A percentile compares a stretch with the other conserved stretches of the same genome.
phyloP scores from a whole-genome alignment of 2,888 invertebrate genomes.

The Sarcophaga caerulescens region DNA sequence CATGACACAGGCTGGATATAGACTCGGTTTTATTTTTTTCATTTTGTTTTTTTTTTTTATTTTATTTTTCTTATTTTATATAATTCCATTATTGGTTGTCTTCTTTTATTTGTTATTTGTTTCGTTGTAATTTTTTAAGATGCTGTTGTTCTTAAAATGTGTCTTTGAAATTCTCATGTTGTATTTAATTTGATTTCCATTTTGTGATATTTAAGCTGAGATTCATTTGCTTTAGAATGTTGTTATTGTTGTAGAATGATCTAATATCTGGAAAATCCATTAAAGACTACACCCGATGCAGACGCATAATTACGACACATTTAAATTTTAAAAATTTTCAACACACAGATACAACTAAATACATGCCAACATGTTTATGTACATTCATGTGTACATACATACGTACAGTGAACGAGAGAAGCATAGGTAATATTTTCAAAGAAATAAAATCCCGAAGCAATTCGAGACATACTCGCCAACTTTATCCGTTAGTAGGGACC shows the following conservation, averaged over 20 bases:
- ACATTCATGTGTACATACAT: too few species aligned
- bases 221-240: constrained; percentile 7
- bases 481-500: too few species aligned
- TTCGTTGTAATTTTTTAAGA: constrained; percentile 9
- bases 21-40: too few species aligned
- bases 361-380: too few species aligned
- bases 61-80: constrained; percentile 19
- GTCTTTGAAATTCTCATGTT: constrained; percentile 3
- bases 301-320: constrained; percentile 35
- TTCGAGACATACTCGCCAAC: background rate
- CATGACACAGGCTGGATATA: constrained; percentile 23
- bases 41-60: too few species aligned
- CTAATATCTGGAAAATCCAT: constrained; percentile 36
- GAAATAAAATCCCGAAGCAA: background rate
- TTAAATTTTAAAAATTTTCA: too few species aligned
- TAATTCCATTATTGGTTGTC: constrained; percentile 7
- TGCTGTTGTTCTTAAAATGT: background rate
- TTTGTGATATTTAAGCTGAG: constrained; percentile 34
- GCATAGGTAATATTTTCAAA: background rate
- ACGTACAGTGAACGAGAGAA: too few species aligned
- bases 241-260: background rate
- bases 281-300: constrained; percentile 50
- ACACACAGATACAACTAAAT: too few species aligned
- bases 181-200: constrained; percentile 31
- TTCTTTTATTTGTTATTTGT: constrained; percentile 23